Conservation (phyloP, 2,888 invertebrate genomes). For the Tribolium freemani region DNA sequence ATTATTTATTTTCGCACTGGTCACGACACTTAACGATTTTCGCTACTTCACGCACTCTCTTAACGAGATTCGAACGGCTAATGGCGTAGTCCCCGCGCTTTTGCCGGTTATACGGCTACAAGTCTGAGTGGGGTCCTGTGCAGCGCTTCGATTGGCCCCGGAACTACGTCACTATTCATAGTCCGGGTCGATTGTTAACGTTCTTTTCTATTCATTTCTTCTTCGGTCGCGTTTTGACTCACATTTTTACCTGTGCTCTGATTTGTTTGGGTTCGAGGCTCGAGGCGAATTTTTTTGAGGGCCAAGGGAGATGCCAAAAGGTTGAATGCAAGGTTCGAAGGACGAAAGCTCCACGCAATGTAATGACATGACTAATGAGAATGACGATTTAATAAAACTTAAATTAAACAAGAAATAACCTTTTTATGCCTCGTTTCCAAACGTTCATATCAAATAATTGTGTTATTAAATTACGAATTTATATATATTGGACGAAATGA, state of each 20-base stretch:
- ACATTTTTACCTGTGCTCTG: slow-evolving; percentile 11
- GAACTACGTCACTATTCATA: slow-evolving; percentile 50
- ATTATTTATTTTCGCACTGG: slow-evolving; percentile 15
- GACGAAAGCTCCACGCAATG: background rate
- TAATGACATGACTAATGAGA: too few species aligned
- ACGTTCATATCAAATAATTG: background rate
- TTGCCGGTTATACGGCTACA: slow-evolving; percentile 53
- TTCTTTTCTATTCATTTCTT: slow-evolving; percentile 25
- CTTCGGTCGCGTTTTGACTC: slow-evolving; percentile 1
- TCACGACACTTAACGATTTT: slow-evolving; percentile 13
- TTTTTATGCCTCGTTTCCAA: background rate
- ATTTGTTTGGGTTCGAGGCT: slow-evolving; percentile 6
- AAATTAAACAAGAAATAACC: background rate
- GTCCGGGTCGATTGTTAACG: slow-evolving; percentile 47
- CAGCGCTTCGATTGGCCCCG: slow-evolving; percentile 46
- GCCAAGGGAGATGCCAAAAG: background rate
- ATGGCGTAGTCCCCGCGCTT: slow-evolving; percentile 51
- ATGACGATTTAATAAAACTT: too few species aligned
- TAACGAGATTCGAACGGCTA: slow-evolving; percentile 32
- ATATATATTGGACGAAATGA: background rate
- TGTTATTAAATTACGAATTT: background rate
- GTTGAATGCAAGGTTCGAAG: background rate
- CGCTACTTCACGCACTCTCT: slow-evolving; percentile 13
- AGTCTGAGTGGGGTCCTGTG: slow-evolving; percentile 52
- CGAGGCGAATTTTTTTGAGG: background rate